These are phyloP conservation scores for Hesperophylax magnus DNA, from an alignment of 1,140 invertebrate species.

Conservation along the genomic window DNA sequence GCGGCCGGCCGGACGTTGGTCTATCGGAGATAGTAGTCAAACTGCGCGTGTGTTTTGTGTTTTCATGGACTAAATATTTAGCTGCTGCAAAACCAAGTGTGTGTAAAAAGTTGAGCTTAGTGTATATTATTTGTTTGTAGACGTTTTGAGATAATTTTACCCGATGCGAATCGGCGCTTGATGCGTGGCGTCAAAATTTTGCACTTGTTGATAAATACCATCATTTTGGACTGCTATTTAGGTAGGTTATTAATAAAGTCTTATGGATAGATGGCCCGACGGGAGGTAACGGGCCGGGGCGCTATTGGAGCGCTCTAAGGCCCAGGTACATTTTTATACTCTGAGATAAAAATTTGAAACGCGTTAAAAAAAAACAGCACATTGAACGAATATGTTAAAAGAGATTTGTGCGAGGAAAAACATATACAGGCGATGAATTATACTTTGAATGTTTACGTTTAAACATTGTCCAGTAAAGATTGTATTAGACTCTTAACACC, in stretches of 20 bases:
- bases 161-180: slow-evolving; percentile 21
- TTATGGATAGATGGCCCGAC: background rate
- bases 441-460: slow-evolving; percentile 13
- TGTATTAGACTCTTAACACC: slow-evolving; percentile 39
- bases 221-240: slow-evolving; percentile 42
- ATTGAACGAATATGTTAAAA: slow-evolving; percentile 26
- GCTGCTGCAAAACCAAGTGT: background rate
- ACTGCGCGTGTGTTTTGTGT: too few relatives aligned
- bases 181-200: slow-evolving; percentile 13
- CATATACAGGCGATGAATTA: slow-evolving; percentile 1
- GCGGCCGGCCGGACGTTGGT: background rate
- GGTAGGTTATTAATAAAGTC: slow-evolving; percentile 20
- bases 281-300: background rate
- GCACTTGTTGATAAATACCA: slow-evolving; percentile 39
- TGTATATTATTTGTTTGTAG: slow-evolving; percentile 34
- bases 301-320: too few relatives aligned
- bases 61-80: background rate
- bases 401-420: slow-evolving; percentile 20
- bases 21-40: background rate
- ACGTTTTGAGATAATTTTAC: slow-evolving; percentile 26
- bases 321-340: slow-evolving; percentile 13
- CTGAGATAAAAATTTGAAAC: slow-evolving; percentile 15
- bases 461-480: slow-evolving; percentile 18
- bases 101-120: slow-evolving; percentile 11
- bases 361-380: background rate